Conservation (phyloP, 2,113 vertebrate species). For the Bos indicus region DNA sequence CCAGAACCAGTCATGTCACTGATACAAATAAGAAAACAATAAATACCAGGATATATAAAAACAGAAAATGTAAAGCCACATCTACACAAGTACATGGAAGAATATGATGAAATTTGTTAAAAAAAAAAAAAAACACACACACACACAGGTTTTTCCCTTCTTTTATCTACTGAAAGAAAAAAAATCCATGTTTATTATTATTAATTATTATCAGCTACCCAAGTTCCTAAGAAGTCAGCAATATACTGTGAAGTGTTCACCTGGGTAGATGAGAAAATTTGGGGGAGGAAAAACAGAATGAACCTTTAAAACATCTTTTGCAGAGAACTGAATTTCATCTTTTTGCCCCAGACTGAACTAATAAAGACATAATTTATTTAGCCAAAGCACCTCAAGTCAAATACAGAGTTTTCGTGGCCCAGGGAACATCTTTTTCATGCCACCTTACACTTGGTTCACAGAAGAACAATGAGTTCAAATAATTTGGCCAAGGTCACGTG, state of each 20-base stretch:
- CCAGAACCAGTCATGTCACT: not conserved
- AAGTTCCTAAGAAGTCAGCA: slow-evolving; percentile 42
- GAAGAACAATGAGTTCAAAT: slow-evolving; percentile 42
- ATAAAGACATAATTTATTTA: slow-evolving; percentile 47
- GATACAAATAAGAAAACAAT: not conserved
- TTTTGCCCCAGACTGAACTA: slow-evolving; percentile 29
- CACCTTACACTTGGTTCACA: slow-evolving; percentile 36
- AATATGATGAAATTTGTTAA: not conserved
- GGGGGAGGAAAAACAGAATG: slow-evolving; percentile 1
- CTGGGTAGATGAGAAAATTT: slow-evolving; percentile 36
- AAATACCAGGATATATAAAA: not conserved
- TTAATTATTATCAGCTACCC: slow-evolving; percentile 31
- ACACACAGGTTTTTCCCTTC: not conserved
- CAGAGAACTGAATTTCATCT: slow-evolving; percentile 32
- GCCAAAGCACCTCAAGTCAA: slow-evolving; percentile 32
- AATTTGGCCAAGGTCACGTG: slow-evolving; percentile 52
- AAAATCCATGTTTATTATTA: slow-evolving; percentile 41
- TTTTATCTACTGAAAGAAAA: slow-evolving; percentile 45
- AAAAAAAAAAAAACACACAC: not conserved
- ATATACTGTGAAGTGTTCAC: slow-evolving; percentile 50
- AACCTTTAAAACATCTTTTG: slow-evolving; percentile 39
- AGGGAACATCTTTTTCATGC: not conserved
- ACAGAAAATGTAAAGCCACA: not conserved
- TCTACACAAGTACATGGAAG: not conserved
- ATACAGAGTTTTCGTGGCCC: not conserved